Conservation (phyloP, 2,113 vertebrate species). For the Cyphomyrus discorhynchus region DNA sequence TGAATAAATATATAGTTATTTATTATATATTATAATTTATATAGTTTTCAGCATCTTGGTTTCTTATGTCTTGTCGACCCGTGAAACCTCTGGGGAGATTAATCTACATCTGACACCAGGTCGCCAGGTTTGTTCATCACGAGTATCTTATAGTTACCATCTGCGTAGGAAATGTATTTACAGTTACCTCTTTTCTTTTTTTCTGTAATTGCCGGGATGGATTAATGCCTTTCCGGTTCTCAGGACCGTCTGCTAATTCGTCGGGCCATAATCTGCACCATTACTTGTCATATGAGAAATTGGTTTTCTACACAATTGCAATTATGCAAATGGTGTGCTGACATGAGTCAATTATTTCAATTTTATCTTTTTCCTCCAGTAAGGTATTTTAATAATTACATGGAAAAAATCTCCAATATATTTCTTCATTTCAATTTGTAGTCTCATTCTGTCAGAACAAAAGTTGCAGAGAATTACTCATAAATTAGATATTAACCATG, state of each 20-base stretch:
- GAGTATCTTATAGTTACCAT: neutral
- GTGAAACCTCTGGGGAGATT: neutral
- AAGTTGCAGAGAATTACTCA: neutral
- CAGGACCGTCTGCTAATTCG: slow-evolving; percentile 8
- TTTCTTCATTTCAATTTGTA: neutral
- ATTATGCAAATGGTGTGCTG: slow-evolving; percentile 32
- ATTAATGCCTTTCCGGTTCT: neutral
- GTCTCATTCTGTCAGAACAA: neutral
- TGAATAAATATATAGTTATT: neutral
- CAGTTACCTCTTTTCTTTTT: neutral
- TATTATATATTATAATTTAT: too few species aligned
- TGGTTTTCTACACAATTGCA: slow-evolving; percentile 24
- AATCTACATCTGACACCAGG: neutral
- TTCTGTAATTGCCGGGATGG: neutral
- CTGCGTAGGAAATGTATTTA: neutral
- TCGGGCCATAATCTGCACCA: slow-evolving; percentile 17
- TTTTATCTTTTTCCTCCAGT: neutral
- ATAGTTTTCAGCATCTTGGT: neutral
- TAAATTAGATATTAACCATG: neutral
- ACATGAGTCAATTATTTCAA: slow-evolving; percentile 22
- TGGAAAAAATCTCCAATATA: neutral
- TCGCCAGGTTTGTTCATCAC: neutral
- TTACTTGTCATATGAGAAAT: slow-evolving; percentile 16
- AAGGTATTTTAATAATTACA: slow-evolving; percentile 3
- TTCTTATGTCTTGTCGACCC: neutral